A percentile compares a stretch with the other conserved stretches of the same genome.
Evolutionary conservation across 2,113 vertebrate genomes (phyloP).

Genomic region (Siphamia tubifer): DNA sequence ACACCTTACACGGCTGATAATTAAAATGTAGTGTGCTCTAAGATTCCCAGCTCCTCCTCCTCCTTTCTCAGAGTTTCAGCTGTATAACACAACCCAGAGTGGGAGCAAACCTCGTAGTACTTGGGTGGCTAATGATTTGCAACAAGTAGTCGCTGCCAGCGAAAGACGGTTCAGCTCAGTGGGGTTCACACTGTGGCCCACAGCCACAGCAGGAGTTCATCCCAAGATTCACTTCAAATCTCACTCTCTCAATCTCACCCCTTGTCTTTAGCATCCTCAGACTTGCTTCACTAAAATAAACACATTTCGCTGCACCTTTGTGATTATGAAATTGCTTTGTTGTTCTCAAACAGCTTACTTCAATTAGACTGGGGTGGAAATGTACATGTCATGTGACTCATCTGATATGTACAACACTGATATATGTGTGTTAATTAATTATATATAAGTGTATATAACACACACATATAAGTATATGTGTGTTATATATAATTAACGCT

Average conservation of each 20-base stretch:
- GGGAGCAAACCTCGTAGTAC: constrained; percentile 14
- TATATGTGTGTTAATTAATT: not conserved
- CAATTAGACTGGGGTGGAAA: not conserved
- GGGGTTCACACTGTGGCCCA: constrained; percentile 45
- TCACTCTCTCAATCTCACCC: constrained; percentile 23
- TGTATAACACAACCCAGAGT: constrained; percentile 20
- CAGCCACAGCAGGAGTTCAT: constrained; percentile 38
- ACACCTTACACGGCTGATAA: constrained; percentile 36
- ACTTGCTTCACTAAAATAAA: constrained; percentile 10
- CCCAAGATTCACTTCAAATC: constrained; percentile 43
- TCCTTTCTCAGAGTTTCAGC: constrained; percentile 25
- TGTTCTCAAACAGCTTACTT: not conserved
- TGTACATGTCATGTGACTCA: not conserved
- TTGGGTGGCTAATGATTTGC: constrained; percentile 57
- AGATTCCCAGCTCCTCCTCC: constrained; percentile 10
- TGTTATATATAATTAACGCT: too few species aligned
- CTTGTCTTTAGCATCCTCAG: constrained; percentile 12
- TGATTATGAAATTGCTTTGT: constrained; percentile 13
- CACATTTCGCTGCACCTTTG: constrained; percentile 1
- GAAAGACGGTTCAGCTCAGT: constrained; percentile 37
- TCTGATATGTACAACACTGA: not conserved
- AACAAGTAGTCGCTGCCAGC: constrained; percentile 52
- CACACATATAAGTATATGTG: too few species aligned
- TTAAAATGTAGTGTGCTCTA: constrained; percentile 9
- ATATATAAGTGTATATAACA: too few species aligned